These are phyloP conservation scores for Nasonia vitripennis DNA, from an alignment of 1,140 invertebrate species.

Conservation along the genomic window DNA sequence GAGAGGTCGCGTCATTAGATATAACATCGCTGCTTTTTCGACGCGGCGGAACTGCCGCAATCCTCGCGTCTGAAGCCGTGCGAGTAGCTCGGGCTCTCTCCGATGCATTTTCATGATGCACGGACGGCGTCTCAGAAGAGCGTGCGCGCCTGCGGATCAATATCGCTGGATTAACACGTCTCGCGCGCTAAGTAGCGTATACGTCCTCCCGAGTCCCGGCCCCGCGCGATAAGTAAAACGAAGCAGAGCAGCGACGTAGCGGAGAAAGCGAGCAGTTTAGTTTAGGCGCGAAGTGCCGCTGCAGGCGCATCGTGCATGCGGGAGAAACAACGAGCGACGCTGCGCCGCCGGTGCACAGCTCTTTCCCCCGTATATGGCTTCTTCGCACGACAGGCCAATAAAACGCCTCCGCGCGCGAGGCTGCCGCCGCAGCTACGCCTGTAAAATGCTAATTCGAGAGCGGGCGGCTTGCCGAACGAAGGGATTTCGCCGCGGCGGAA, in stretches of 20 bases:
- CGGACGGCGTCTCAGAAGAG: too few relatives aligned
- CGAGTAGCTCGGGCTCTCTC: background rate
- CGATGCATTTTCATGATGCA: background rate
- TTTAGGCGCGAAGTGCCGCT: constrained; percentile 49
- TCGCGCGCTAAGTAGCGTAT: constrained; percentile 54
- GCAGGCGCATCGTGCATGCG: constrained; percentile 57
- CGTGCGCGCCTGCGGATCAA: constrained; percentile 42
- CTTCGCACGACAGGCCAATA: constrained; percentile 73
- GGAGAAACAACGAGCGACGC: constrained; percentile 64
- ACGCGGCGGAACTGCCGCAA: too few relatives aligned
- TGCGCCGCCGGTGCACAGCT: constrained; percentile 56
- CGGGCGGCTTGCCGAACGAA: constrained; percentile 2
- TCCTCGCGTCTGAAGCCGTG: background rate
- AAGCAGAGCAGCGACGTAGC: background rate
- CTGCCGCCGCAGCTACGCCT: constrained; percentile 50
- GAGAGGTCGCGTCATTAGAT: too few relatives aligned
- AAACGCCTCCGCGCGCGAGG: constrained; percentile 63
- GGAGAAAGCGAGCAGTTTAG: constrained; percentile 53
- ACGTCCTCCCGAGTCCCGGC: constrained; percentile 30
- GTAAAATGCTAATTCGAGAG: constrained; percentile 71
- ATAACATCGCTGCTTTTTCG: too few relatives aligned
- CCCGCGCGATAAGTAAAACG: constrained; percentile 53
- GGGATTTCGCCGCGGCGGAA: constrained; percentile 43
- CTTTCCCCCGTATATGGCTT: constrained; percentile 65
- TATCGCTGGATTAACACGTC: constrained; percentile 64